Base-by-base conservation (phyloP, 2,888 invertebrate genomes). In the Cryptophagus acutangulus region DNA sequence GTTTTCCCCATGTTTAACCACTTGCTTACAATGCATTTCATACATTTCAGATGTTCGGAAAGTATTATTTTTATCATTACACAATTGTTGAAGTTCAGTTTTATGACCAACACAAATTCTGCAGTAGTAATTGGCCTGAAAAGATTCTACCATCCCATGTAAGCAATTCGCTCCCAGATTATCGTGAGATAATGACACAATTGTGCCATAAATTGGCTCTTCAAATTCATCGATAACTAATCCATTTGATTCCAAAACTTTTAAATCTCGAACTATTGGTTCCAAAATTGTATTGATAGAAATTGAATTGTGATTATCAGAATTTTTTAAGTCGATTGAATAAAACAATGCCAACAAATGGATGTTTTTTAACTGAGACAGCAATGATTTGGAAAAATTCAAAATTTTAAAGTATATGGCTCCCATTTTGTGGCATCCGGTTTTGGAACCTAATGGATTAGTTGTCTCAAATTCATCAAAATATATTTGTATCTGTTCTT, bases 111-210 rank as follows among this genome's bases (percentile, higher is more conserved):
- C 36, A 43, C 53, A 57, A 16, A 54, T 42, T 18, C 56, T 37
- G 39, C 54, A 57, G 26, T 39, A 55, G 36, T 36, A 29, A 29
- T 50, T 48, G 15, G 47, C 40, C 36, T 38, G 37, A 26, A 54
- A 54, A 12, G 38, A 43, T 26, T 44, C 38, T 16, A 46, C 49
- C 26, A 55, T 48, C 14, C 52, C 54, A 17, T 36, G 39, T 26
- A 51, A 45, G 28, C 35, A 17, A 43, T 55, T 52, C 16, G 49
- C 34, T 4, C 50, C 52, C 18, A 51, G 43, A 25, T 50, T 51
- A 34, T 48, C 50, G 38, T 46, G 44, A 12, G 42, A 33, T n/a
- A 49, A 17, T 14, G 46, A 40, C 18, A 31, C 29, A 9, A 49
- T 17, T 10, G 44, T 46, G 12, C 49, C 49, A 29, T 10, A 31